These are phyloP conservation scores for Eilema depressum DNA, from an alignment of 2,888 invertebrate species.

Conservation along the genomic window DNA sequence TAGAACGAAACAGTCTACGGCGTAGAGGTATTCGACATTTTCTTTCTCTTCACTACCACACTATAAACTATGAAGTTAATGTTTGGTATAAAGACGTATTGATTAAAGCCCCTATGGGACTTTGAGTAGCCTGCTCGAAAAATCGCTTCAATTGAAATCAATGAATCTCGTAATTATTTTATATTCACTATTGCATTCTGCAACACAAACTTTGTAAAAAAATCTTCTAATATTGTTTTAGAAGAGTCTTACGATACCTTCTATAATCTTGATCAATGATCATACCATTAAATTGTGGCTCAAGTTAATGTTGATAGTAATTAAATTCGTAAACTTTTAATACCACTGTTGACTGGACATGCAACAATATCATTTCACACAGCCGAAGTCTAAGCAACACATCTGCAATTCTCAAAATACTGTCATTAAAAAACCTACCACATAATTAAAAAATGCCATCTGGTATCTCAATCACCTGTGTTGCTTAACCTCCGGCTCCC, in stretches of 20 bases:
- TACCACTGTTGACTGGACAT: constrained; percentile 54
- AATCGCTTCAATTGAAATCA: neutral
- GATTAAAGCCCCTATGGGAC: too few species aligned
- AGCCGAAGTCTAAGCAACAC: constrained; percentile 47
- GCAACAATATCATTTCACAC: constrained; percentile 58
- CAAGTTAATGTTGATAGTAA: constrained; percentile 32
- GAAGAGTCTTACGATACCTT: neutral
- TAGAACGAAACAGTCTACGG: too few species aligned
- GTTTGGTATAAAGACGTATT: too few species aligned
- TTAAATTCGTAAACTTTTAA: constrained; percentile 43
- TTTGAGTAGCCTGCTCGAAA: too few species aligned
- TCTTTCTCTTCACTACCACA: too few species aligned
- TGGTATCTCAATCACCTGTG: constrained; percentile 29
- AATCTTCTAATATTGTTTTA: neutral
- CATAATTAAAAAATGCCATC: constrained; percentile 24
- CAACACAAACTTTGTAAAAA: too few species aligned
- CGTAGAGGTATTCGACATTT: too few species aligned
- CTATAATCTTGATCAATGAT: neutral
- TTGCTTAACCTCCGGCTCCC: constrained; percentile 42
- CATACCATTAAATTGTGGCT: neutral
- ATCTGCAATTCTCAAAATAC: constrained; percentile 18
- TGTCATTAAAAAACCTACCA: constrained; percentile 25
- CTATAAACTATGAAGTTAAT: too few species aligned
- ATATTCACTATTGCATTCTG: too few species aligned
- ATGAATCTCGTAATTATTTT: neutral